phyloP scores from a whole-genome alignment of 2,888 invertebrate species.

The Cyrtodaria siliqua region DNA sequence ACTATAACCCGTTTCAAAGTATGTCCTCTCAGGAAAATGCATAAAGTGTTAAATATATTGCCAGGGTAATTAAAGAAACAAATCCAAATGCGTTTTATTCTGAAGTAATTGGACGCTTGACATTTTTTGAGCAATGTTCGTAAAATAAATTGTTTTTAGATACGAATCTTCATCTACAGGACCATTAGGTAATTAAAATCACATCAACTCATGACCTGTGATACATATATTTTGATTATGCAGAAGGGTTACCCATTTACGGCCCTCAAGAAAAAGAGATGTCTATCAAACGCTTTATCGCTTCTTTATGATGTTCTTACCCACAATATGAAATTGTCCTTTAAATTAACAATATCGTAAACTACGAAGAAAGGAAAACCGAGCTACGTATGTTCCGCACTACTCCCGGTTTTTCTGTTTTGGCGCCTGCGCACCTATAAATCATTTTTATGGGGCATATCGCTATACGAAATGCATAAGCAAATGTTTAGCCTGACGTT shows the following conservation, averaged over 20 bases:
- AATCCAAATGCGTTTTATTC: too few relatives aligned
- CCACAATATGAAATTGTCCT: conserved; percentile 25
- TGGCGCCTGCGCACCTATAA: conserved; percentile 60
- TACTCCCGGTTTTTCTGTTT: conserved; percentile 43
- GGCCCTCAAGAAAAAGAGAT: conserved; percentile 4
- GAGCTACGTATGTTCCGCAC: conserved; percentile 32
- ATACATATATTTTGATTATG: conserved; percentile 16
- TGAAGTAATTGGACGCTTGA: not conserved
- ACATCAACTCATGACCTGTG: conserved; percentile 4
- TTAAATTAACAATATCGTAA: conserved; percentile 23
- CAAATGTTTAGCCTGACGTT: conserved; percentile 61
- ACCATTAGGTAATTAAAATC: conserved; percentile 23
- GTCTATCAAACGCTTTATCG: conserved; percentile 15
- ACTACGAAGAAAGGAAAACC: conserved; percentile 28
- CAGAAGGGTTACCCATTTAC: conserved; percentile 3
- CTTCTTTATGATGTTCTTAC: conserved; percentile 41
- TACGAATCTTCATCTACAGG: conserved; percentile 1
- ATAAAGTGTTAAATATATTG: too few relatives aligned
- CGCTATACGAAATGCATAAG: conserved; percentile 57
- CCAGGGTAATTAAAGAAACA: too few relatives aligned
- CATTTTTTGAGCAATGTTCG: conserved; percentile 2
- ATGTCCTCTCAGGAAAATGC: too few relatives aligned
- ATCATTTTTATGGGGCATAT: conserved; percentile 66
- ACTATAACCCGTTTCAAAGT: too few relatives aligned
- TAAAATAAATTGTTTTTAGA: conserved; percentile 9